Conservation (phyloP, 2,113 vertebrate genomes). For the Marmota monax region DNA sequence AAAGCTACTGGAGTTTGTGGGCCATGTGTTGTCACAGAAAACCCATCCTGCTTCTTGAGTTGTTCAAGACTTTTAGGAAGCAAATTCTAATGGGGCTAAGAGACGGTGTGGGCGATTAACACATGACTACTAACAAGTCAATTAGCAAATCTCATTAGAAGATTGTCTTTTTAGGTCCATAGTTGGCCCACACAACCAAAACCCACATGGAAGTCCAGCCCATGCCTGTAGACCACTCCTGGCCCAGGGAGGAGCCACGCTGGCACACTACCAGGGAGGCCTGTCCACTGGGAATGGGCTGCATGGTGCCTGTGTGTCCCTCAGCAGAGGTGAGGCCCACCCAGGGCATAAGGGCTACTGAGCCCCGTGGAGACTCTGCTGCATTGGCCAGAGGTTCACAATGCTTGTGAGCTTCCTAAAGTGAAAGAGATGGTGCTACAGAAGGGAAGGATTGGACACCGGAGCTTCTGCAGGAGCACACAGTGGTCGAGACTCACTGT, state of each 20-base stretch:
- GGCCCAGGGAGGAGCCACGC: accelerated
- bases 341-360: accelerated
- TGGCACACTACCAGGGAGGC: neutral
- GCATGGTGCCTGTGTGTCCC: no score
- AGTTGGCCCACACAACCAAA: neutral
- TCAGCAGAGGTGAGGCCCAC: neutral
- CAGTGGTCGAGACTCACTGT: accelerated
- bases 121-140: neutral
- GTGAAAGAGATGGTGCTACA: accelerated
- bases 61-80: neutral
- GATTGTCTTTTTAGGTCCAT: neutral
- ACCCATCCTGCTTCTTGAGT: neutral
- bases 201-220: neutral
- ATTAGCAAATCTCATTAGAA: neutral
- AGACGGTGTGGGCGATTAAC: neutral
- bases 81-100: neutral
- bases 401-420: neutral
- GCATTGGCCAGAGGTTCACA: neutral
- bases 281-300: neutral
- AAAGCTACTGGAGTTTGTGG: neutral
- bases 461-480: neutral
- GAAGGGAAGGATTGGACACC: accelerated
- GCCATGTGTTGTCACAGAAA: neutral
- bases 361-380: neutral
- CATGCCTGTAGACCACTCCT: neutral